Evolutionary conservation across 2,113 vertebrate species (phyloP), one percentile per base, ranked within the genome.

Genomic region (Himantopus leucocephalus): DNA sequence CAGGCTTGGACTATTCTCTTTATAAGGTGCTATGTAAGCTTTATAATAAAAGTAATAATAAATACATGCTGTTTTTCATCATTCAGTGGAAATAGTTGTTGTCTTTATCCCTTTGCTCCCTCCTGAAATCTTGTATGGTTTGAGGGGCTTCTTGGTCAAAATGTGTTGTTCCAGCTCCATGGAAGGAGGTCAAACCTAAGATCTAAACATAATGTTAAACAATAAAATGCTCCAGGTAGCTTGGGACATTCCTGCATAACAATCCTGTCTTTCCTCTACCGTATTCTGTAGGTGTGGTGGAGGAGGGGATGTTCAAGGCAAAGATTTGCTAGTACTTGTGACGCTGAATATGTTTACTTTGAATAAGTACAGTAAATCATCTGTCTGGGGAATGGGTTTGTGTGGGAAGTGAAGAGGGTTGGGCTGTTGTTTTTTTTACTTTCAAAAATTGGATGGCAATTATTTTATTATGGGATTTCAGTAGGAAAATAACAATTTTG

Each of bases 401-500:
- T 48, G 43, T 88, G 81, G 81, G 71, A 82, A 80, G 53, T 35
- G 26, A 53, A 53, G 26, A 86, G 37, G 64, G 35, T 63, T 91
- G 63, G 47, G 41, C 62, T 30, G n/a, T 8, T 43, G 6, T 6
- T 30, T 55, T 55, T 83, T 75, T 60, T 35, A 27, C 45, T 79
- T 91, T 80, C 26, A 48, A 27, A 85, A 85, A 60, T 23, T 70
- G 39, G 24, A 26, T n/a, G 53, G 50, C 74, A 94, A 76, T 92
- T 92, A 89, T 79, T 97, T 82, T 43, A 14, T 73, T 92, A 41
- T 23, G 77, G 77, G 50, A 34, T 85, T 96, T 92, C 50, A 74
- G 56, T 19, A 67, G 52, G 52, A 77, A 88, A 94, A 63, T 52
- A 86, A 43, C 63, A 63, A 21, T 85, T 95, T 67, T 82, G 47